Base-by-base conservation (phyloP, 2,888 invertebrate species). In the Onchidella celtica region DNA sequence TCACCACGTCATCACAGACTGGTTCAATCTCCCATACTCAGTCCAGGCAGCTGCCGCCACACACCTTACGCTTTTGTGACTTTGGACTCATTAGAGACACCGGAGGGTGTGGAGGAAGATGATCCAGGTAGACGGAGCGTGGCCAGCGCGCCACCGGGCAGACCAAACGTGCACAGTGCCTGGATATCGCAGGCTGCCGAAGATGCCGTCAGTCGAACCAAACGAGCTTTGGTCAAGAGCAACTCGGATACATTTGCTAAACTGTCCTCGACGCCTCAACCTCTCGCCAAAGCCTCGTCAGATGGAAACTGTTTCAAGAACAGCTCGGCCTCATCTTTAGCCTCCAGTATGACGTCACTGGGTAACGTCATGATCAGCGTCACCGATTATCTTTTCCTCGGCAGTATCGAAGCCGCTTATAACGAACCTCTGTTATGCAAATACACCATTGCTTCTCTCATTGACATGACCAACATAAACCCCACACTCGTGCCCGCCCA, bases 351-450 rank as follows among this genome's bases (percentile, higher is more conserved):
- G 27, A 73, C 57, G 17, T 61, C 61, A 14, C 36, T 65, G n/a
- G 65, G 65, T 27, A 75, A 34, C 29, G 61, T 84, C 47, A 76
- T 81, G 74, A 68, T 55, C 6, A 86, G 87, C 59, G 83, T 91
- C n/a, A 83, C 90, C 21, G 90, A 91, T 36, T 91, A 89, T 81
- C 79, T 94, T 57, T 94, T 91, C 86, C 87, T 94, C 29, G 93
- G 94, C 4, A 93, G 92, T 73, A 88, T 93, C 21, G 93, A 93
- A 79, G 90, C 93, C 0, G 93, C 93, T 1, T 92, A 92, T 84
- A 93, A 94, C 85, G 92, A 93, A 81, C 92, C 92, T 17, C 87
- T 94, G 14, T 88, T 94, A 27, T 94, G 94, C 86, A 91, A 92
- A 24, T 87, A 93, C 27, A 90, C 92, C 75, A 93, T 94, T 74